Evolutionary conservation across 1,140 invertebrate species (phyloP).

Genomic region (Paraescarpia echinospica): DNA sequence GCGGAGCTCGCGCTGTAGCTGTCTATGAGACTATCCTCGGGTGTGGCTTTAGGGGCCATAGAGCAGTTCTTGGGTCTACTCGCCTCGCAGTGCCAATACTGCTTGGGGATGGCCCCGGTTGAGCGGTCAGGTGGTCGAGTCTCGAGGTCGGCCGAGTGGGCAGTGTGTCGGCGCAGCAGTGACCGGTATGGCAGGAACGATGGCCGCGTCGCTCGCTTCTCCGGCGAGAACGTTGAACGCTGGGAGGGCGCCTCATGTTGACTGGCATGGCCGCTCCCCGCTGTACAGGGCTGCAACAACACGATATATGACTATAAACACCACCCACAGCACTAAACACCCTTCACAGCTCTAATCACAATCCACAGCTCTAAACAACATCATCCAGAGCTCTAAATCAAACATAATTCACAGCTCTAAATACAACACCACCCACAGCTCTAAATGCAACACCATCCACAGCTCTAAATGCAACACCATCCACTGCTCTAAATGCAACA

Average conservation of each 20-base stretch:
- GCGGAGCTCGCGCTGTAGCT: constrained; percentile 24
- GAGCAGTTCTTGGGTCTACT: background rate
- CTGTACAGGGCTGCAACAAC: background rate
- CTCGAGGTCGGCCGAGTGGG: background rate
- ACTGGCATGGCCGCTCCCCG: background rate
- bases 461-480: background rate
- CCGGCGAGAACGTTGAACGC: background rate
- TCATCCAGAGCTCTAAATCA: background rate
- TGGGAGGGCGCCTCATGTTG: background rate
- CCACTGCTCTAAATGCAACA: background rate
- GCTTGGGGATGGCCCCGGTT: background rate
- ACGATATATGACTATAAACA: background rate
- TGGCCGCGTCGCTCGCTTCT: background rate
- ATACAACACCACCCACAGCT: background rate
- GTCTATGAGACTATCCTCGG: constrained; percentile 28
- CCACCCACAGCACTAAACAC: background rate
- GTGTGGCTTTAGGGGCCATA: constrained; percentile 28
- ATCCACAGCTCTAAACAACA: background rate
- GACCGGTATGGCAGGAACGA: background rate
- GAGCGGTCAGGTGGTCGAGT: background rate
- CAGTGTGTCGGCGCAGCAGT: background rate
- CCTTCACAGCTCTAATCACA: no score
- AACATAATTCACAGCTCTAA: background rate
- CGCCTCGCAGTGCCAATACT: background rate
- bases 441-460: background rate